Evolutionary conservation across 1,140 invertebrate species (phyloP).

Genomic region (Cotesia typhae): DNA sequence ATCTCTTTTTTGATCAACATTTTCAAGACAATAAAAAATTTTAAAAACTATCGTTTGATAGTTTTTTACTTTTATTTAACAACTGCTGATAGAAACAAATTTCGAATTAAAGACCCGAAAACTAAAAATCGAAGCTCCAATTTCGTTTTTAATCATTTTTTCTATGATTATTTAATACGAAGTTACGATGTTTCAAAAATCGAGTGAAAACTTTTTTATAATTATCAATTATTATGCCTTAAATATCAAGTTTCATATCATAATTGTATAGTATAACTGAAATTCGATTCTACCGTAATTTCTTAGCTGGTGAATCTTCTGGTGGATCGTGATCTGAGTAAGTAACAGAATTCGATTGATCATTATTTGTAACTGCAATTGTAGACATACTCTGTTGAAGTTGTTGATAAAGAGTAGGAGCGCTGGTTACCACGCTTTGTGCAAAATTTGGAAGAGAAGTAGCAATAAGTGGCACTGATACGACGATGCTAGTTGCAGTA

Average conservation of each 20-base stretch:
- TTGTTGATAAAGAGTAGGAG: conserved; percentile 59
- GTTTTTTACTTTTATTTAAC: no score
- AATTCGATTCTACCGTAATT: conserved; percentile 53
- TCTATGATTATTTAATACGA: no score
- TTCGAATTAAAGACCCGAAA: no score
- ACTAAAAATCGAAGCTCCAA: no score
- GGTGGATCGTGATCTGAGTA: conserved; percentile 43
- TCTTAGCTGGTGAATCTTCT: conserved; percentile 53
- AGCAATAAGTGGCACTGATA: conserved; percentile 58
- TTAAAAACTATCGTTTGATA: no score
- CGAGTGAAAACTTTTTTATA: no score
- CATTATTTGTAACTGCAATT: conserved; percentile 44
- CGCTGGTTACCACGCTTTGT: conserved; percentile 54
- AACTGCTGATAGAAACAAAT: no score
- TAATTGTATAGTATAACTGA: background rate
- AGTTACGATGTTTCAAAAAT: no score
- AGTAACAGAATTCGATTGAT: conserved; percentile 39
- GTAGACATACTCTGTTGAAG: conserved; percentile 58
- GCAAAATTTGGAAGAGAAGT: conserved; percentile 53
- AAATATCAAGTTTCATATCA: background rate
- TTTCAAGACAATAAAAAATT: no score
- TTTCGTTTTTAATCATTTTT: no score
- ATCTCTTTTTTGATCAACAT: no score
- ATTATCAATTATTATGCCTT: no score
- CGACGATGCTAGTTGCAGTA: conserved; percentile 59